Evolutionary conservation across 2,797 vertebrate genomes (phyloP).

Genomic region (Lagothrix lagotricha): DNA sequence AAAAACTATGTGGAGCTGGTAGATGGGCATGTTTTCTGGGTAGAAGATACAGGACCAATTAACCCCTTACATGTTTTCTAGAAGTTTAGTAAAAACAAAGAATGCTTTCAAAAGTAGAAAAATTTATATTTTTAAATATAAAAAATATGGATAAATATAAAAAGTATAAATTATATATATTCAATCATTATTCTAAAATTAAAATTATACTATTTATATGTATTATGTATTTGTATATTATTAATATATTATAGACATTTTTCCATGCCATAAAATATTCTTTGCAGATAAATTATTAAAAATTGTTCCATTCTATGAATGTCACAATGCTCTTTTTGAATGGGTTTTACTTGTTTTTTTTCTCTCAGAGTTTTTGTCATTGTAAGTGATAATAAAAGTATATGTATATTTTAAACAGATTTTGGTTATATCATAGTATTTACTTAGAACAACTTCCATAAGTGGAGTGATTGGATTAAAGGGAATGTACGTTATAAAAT

Average conservation of each 20-base stretch:
- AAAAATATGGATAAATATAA: not conserved
- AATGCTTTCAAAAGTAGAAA: not conserved
- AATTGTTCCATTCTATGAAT: not conserved
- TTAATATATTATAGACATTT: not conserved
- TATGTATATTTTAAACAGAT: not conserved
- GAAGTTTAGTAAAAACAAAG: not conserved
- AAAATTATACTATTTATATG: not conserved
- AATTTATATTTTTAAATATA: not conserved
- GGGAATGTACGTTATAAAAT: not conserved
- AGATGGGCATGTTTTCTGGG: not conserved
- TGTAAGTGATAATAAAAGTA: not conserved
- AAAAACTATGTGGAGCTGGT: not conserved
- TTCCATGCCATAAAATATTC: not conserved
- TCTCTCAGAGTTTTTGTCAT: not conserved
- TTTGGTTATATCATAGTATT: not conserved
- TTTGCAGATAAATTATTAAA: not conserved
- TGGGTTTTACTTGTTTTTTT: not conserved
- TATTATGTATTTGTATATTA: not conserved
- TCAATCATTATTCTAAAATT: conserved; percentile 28
- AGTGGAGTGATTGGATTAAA: conserved; percentile 24
- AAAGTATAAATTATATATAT: not conserved
- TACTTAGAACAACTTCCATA: not conserved
- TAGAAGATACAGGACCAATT: not conserved
- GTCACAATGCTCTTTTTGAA: not conserved
- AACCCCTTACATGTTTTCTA: not conserved